Base-by-base conservation (phyloP, 2,113 vertebrate genomes). In the Papio anubis region DNA sequence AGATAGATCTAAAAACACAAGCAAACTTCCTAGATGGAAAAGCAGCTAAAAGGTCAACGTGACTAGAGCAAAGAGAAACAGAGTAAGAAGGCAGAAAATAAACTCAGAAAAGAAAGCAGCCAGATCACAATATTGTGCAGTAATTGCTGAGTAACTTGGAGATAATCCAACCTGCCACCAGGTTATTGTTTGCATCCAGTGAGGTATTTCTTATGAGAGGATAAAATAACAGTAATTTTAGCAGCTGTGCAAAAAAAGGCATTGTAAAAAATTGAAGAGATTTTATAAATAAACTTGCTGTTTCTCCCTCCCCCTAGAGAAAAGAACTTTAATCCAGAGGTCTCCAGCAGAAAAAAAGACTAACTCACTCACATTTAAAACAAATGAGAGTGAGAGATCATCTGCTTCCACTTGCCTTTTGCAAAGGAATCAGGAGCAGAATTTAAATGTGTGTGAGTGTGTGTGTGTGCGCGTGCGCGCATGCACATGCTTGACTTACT, bases 401-500 rank as follows among this genome's bases (percentile, higher is more conserved):
- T 11, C 3, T 23, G 32, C 5, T 87, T 70, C 16, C 0, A 2
- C 21, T 72, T 80, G 82, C 6, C 17, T 20, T 90, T 88, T 93
- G 17, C n/a, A 94, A 92, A 86, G 38, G 16, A 93, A 68, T 94
- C 9, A 73, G 81, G 14, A 50, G 8, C 6, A 88, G 61, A 73
- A 50, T 57, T 20, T 64, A 17, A 82, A 85, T 27, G 3, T 6
- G 23, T 17, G 27, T n/a, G 11, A 40, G 48, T 48, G 3, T 0
- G 1, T 40, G 1, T 59, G 43, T 20, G 80, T 7, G 4, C 0
- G 12, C 21, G 43, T n/a, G 2, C 35, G 21, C 7, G 2, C 32
- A 5, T 50, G 27, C 18, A 8, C 35, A 0, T 30, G 8, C 6
- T 82, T 57, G 3, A 43, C 68, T 82, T 82, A 27, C 3, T n/a